A percentile compares a stretch with the other conserved stretches of the same genome.
These are phyloP conservation scores for Atlantisia rogersi DNA, from an alignment of 2,113 vertebrate species.

Conservation along the genomic window DNA sequence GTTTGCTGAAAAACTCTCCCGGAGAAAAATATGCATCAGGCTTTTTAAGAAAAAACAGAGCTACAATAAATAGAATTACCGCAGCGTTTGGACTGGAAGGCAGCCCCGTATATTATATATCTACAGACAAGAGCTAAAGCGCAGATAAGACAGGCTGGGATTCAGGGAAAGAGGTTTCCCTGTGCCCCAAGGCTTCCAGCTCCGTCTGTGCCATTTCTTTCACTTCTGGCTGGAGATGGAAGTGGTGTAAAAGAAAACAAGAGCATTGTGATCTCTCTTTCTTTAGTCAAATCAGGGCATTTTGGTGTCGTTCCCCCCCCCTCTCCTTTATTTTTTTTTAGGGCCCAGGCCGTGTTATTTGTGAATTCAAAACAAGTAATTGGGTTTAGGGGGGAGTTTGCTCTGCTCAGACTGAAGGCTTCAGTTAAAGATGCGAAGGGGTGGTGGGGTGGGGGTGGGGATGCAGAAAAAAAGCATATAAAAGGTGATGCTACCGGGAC, in stretches of 20 bases:
- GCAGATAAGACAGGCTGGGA: constrained; percentile 26
- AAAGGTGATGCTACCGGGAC: not conserved
- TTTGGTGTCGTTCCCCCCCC: not conserved
- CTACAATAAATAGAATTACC: not conserved
- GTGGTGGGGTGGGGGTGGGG: not conserved
- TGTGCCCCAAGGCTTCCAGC: constrained; percentile 22
- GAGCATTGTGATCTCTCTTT: not conserved
- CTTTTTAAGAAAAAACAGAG: not conserved
- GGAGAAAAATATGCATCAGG: not conserved
- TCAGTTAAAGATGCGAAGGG: not conserved
- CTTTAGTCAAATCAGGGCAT: not conserved
- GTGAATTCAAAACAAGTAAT: not conserved
- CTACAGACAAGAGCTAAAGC: constrained; percentile 6
- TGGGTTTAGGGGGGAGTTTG: not conserved
- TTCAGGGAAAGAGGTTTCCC: not conserved
- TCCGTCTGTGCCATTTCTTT: constrained; percentile 16
- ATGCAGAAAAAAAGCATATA: not conserved
- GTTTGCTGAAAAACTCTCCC: not conserved
- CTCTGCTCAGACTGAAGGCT: not conserved
- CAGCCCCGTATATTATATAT: not conserved
- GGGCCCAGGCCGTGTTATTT: not conserved
- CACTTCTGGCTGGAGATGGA: constrained; percentile 47
- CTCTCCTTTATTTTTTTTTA: not conserved
- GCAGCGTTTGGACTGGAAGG: not conserved
- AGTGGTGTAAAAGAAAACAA: constrained; percentile 10